Conservation (phyloP, 2,113 vertebrate genomes). For the Nannobrachium achirus region DNA sequence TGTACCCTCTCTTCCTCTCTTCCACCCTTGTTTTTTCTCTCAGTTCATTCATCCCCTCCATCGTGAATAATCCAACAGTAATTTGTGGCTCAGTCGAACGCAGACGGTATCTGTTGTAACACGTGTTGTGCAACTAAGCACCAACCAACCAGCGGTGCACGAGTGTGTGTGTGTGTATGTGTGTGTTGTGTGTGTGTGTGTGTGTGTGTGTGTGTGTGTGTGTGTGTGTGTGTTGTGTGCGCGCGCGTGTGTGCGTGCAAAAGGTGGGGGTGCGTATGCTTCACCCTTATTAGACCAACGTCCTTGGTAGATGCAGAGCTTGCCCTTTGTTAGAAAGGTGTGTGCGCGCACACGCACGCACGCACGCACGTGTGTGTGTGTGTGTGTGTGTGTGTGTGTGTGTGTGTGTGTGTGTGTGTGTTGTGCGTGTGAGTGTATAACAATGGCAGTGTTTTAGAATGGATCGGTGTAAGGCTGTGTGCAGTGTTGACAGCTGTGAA, state of each 20-base stretch:
- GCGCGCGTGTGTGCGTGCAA: background rate
- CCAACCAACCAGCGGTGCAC: slow-evolving; percentile 39
- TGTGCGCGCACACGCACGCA: slow-evolving; percentile 3
- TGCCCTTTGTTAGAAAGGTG: slow-evolving; percentile 80
- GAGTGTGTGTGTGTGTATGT: slow-evolving; percentile 39
- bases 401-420: background rate
- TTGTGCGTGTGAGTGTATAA: slow-evolving; percentile 57
- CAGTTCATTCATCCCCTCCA: slow-evolving; percentile 58
- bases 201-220: background rate
- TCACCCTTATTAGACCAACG: slow-evolving; percentile 81
- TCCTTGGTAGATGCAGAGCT: slow-evolving; percentile 81
- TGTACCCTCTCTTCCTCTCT: slow-evolving; percentile 16
- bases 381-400: background rate
- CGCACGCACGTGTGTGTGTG: background rate
- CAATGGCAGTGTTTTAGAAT: slow-evolving; percentile 81
- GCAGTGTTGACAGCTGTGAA: slow-evolving; percentile 81
- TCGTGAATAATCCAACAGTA: slow-evolving; percentile 69
- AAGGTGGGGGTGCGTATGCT: slow-evolving; percentile 51
- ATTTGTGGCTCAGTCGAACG: slow-evolving; percentile 69
- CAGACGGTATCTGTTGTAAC: slow-evolving; percentile 75
- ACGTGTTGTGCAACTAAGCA: slow-evolving; percentile 72
- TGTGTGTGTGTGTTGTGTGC: no score
- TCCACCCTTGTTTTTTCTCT: slow-evolving; percentile 7
- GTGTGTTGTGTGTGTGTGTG: slow-evolving; percentile 18
- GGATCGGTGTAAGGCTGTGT: slow-evolving; percentile 75